Evolutionary conservation across 2,797 vertebrate genomes (phyloP).

Genomic region (Percopsis omiscomaycus): DNA sequence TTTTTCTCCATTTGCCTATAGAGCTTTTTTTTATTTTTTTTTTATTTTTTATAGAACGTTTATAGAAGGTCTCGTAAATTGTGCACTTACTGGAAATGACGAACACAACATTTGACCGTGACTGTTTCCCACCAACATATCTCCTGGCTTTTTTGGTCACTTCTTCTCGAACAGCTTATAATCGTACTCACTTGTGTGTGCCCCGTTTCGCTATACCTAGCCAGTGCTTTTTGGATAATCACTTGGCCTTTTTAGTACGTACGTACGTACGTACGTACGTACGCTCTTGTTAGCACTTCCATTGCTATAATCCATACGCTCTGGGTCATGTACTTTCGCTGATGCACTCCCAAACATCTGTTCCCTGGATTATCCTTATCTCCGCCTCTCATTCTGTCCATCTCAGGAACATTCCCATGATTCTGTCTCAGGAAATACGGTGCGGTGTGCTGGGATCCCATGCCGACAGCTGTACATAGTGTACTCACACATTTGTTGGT

Average conservation of each 20-base stretch:
- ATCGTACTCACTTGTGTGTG: constrained; percentile 26
- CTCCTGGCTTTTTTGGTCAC: not conserved
- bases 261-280: constrained; percentile 20
- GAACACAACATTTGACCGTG: too few relatives aligned
- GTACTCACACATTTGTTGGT: constrained; percentile 38
- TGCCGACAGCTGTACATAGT: constrained; percentile 50
- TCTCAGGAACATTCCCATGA: constrained; percentile 57
- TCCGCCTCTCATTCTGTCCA: constrained; percentile 47
- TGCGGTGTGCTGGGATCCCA: constrained; percentile 28
- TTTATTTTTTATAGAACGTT: constrained; percentile 6
- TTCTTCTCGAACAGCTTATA: constrained; percentile 32
- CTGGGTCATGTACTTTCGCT: constrained; percentile 37
- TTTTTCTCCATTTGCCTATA: not conserved
- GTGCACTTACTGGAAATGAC: too few relatives aligned
- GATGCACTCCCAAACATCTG: constrained; percentile 61
- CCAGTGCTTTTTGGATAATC: not conserved
- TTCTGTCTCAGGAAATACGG: constrained; percentile 54
- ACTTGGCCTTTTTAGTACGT: not conserved
- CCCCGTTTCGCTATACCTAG: not conserved
- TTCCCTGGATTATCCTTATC: constrained; percentile 62
- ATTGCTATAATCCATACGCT: constrained; percentile 55
- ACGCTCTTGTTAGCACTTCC: constrained; percentile 49
- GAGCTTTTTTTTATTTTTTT: constrained; percentile 3
- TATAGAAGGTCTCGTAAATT: constrained; percentile 2
- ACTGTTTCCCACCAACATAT: too few relatives aligned